phyloP scores from a whole-genome alignment of 2,888 invertebrate species.

The Latrodectus elegans region DNA sequence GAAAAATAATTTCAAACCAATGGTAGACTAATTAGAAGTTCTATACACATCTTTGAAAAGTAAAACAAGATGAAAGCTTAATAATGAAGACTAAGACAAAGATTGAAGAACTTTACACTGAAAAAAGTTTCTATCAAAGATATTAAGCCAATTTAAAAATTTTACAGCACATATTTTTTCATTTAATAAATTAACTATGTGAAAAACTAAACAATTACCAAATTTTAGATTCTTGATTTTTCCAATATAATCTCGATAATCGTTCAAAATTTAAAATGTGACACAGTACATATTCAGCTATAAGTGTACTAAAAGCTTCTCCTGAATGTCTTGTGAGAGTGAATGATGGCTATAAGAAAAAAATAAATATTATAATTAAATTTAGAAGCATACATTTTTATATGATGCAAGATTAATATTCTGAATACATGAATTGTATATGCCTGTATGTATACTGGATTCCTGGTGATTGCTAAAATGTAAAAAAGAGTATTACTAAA shows the following conservation, averaged over 20 bases:
- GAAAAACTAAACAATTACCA: constrained; percentile 72
- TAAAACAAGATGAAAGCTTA: neutral
- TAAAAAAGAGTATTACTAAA: too few species aligned
- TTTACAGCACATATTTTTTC: too few species aligned
- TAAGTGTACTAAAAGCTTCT: constrained; percentile 76
- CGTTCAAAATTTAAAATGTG: constrained; percentile 77
- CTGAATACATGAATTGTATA: neutral
- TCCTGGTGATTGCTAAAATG: too few species aligned
- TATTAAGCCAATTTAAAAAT: neutral
- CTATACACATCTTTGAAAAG: neutral
- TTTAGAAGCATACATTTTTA: neutral
- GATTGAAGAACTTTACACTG: neutral
- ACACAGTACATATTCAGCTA: constrained; percentile 78
- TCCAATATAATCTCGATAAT: constrained; percentile 74
- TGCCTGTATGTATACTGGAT: too few species aligned
- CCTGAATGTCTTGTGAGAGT: constrained; percentile 76
- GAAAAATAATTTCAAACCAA: too few species aligned
- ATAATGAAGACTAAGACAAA: neutral
- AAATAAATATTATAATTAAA: neutral
- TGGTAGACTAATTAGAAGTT: neutral
- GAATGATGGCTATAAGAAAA: constrained; percentile 72
- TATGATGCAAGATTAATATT: neutral
- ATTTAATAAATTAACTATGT: neutral
- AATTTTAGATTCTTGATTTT: constrained; percentile 74
- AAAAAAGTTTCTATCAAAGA: too few species aligned